Conservation (phyloP, 1,140 invertebrate genomes). For the Dreissena rostriformis region DNA sequence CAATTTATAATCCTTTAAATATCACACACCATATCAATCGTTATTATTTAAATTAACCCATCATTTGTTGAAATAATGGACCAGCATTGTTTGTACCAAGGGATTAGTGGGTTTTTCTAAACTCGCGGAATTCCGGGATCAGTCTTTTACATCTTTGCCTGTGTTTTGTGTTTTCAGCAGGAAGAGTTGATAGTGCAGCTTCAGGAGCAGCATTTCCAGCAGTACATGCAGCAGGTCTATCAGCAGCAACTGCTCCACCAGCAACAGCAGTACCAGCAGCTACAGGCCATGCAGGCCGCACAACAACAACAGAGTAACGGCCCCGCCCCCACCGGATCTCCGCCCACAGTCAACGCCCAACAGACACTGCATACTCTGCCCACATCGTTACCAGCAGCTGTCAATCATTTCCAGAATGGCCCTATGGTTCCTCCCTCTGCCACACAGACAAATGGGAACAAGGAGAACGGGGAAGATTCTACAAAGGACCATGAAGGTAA, state of each 20-base stretch:
- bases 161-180: slow-evolving; percentile 85
- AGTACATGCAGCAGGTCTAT: slow-evolving; percentile 95
- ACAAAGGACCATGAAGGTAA: slow-evolving; percentile 57
- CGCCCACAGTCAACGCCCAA: slow-evolving; percentile 21
- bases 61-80: too few relatives aligned
- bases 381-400: slow-evolving; percentile 37
- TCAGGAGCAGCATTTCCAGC: slow-evolving; percentile 98
- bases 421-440: slow-evolving; percentile 26
- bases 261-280: slow-evolving; percentile 77
- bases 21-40: too few relatives aligned
- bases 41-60: too few relatives aligned
- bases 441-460: slow-evolving; percentile 3
- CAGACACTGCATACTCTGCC: slow-evolving; percentile 22
- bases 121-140: too few relatives aligned
- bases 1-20: too few relatives aligned
- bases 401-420: slow-evolving; percentile 47
- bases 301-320: slow-evolving; percentile 12
- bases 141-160: too few relatives aligned
- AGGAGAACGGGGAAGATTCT: slow-evolving; percentile 15
- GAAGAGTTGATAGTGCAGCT: slow-evolving; percentile 94
- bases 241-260: slow-evolving; percentile 82
- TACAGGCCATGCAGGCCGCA: slow-evolving; percentile 66
- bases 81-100: too few relatives aligned
- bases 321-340: slow-evolving; percentile 18
- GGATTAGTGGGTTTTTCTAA: too few relatives aligned